phyloP scores from a whole-genome alignment of 1,140 invertebrate species.

The Acromyrmex charruanus region DNA sequence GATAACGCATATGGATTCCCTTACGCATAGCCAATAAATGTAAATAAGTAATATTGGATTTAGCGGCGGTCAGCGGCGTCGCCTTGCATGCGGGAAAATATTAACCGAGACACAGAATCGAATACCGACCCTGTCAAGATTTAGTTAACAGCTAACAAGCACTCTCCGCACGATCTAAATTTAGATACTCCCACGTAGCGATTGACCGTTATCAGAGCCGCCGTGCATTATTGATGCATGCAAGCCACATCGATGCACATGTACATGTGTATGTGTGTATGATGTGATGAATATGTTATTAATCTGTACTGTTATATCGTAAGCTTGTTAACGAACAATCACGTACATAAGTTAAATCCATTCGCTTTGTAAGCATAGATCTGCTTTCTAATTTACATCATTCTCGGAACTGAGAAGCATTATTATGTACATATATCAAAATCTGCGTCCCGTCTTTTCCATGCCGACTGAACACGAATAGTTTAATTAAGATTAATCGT shows the following conservation, averaged over 20 bases:
- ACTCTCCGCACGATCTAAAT: slow-evolving; percentile 55
- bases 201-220: slow-evolving; percentile 49
- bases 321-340: background rate
- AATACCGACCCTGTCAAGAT: slow-evolving; percentile 48
- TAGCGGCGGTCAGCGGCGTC: slow-evolving; percentile 45
- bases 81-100: slow-evolving; percentile 47
- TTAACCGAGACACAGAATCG: slow-evolving; percentile 55
- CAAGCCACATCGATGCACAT: background rate
- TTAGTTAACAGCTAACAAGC: slow-evolving; percentile 60
- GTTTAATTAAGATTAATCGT: background rate
- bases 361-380: background rate
- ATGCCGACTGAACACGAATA: background rate
- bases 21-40: slow-evolving; percentile 43
- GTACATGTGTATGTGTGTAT: too few species aligned
- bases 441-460: background rate
- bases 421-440: background rate
- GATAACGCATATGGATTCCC: slow-evolving; percentile 4
- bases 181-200: slow-evolving; percentile 50
- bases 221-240: slow-evolving; percentile 46
- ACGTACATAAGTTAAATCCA: background rate
- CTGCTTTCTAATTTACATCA: background rate
- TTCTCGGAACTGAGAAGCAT: background rate
- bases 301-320: background rate
- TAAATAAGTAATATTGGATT: slow-evolving; percentile 56
- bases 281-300: slow-evolving; percentile 46